Base-by-base conservation (phyloP, 2,888 invertebrate species). In the Drosophila atroscutellata region DNA sequence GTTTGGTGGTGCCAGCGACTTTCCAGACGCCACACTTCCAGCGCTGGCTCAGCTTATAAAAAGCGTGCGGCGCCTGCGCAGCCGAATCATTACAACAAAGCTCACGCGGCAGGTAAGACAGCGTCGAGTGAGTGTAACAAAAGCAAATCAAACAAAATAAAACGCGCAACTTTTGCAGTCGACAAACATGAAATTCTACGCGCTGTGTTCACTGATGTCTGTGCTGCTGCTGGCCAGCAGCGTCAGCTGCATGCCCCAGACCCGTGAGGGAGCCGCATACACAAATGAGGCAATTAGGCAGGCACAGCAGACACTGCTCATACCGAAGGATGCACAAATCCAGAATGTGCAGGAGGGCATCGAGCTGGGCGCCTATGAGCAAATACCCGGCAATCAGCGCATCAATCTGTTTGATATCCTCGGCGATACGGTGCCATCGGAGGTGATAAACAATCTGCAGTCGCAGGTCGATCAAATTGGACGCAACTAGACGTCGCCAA, bases 261-360 rank as follows among this genome's bases (percentile, higher is more conserved):
- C 95, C 91, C 95, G 97, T 82, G 97, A 97, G 91, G 97, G 97
- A 0, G 96, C 96, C 51, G 95, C 95, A 69, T 97, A 97, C 94
- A 96, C 96, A 89, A 96, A 96, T 90, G 97, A 97, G 92, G 97
- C 97, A 59, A 97, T 97, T 92, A 95, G 96, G 75, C 97, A 97
- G 93, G 97, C 97, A 0, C 97, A 97, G 93, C 96, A 95, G 93
- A 97, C 97, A 6, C 95, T 95, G 90, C 94, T 97, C 72, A 97
- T 97, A 85, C 97, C 97, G 20, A 96, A 96, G 92, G 97, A 97
- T 92, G 97, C 97, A 42, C 95, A 96, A 91, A 97, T 97, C 77
- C 97, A 97, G 93, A 97, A 97, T 93, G 96, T 96, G 87, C 96
- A 97, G 93, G 97, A 97, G 93, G 97, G 97, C 65, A 96, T 97